Conservation (phyloP, 2,797 vertebrate genomes). For the Clarias fuscus region DNA sequence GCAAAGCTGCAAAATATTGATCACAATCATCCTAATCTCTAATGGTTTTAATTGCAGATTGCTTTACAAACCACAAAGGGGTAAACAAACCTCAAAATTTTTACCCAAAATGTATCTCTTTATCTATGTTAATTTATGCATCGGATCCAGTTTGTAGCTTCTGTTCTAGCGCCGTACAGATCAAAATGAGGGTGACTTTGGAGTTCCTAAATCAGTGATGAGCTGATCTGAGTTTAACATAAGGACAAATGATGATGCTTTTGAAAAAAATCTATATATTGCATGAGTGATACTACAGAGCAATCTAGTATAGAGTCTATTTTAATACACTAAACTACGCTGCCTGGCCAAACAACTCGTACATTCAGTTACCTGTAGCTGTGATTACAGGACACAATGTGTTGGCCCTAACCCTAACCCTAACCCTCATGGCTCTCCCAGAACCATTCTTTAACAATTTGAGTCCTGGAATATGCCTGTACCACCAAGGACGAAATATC, state of each 20-base stretch:
- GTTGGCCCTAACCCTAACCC: too few relatives aligned
- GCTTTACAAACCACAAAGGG: slow-evolving; percentile 70
- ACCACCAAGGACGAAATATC: too few relatives aligned
- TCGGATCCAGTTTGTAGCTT: slow-evolving; percentile 32
- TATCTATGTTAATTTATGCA: slow-evolving; percentile 58
- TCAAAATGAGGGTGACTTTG: slow-evolving; percentile 11
- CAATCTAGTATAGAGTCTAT: too few relatives aligned
- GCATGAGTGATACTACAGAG: neutral
- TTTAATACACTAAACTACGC: neutral
- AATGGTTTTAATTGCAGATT: slow-evolving; percentile 73
- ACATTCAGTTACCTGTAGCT: too few relatives aligned
- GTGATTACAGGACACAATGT: too few relatives aligned
- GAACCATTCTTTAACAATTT: too few relatives aligned
- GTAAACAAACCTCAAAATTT: slow-evolving; percentile 66
- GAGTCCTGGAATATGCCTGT: too few relatives aligned
- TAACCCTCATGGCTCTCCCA: too few relatives aligned
- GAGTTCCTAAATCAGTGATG: neutral
- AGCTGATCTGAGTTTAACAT: neutral
- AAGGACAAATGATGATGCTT: neutral
- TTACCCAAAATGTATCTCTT: slow-evolving; percentile 56
- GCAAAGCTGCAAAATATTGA: slow-evolving; percentile 74
- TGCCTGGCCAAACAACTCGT: too few relatives aligned
- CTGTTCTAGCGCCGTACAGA: neutral
- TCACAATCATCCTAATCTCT: slow-evolving; percentile 74
- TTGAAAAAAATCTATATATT: neutral